A percentile compares a stretch with the other conserved stretches of the same genome.
phyloP scores from a whole-genome alignment of 2,113 vertebrate genomes.

The Elanus axillaris region DNA sequence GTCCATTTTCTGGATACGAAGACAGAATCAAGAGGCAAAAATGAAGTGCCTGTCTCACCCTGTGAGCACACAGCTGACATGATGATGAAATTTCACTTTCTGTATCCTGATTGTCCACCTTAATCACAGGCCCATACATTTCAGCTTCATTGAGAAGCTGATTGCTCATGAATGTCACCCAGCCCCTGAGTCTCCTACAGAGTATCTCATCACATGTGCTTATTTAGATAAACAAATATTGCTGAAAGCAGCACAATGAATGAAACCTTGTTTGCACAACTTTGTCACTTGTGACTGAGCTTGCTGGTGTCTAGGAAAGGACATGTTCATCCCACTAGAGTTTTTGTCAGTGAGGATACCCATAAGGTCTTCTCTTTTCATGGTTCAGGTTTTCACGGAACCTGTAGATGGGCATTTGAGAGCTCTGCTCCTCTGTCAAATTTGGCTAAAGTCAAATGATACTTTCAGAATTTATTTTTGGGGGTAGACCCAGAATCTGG shows the following conservation, averaged over 20 bases:
- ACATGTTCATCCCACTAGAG: neutral
- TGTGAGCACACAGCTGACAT: neutral
- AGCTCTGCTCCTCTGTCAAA: neutral
- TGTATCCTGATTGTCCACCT: slow-evolving; percentile 23
- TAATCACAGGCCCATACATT: slow-evolving; percentile 19
- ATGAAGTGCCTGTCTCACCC: neutral
- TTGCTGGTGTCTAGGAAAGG: neutral
- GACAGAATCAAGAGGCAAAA: neutral
- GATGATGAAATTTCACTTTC: slow-evolving; percentile 31
- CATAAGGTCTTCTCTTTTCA: neutral
- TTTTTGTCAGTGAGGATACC: neutral
- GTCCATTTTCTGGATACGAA: neutral
- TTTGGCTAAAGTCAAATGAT: neutral
- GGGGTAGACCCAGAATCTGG: neutral
- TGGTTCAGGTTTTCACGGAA: neutral
- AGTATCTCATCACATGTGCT: neutral
- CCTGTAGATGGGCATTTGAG: neutral
- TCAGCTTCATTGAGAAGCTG: slow-evolving; percentile 48
- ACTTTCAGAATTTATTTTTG: neutral
- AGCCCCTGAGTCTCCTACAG: neutral
- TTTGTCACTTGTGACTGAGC: neutral
- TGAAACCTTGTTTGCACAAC: neutral
- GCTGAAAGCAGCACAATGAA: slow-evolving; percentile 14
- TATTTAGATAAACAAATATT: slow-evolving; percentile 50
- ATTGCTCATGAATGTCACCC: slow-evolving; percentile 56